Evolutionary conservation across 2,888 invertebrate genomes (phyloP).

Genomic region (Sesia bembeciformis): DNA sequence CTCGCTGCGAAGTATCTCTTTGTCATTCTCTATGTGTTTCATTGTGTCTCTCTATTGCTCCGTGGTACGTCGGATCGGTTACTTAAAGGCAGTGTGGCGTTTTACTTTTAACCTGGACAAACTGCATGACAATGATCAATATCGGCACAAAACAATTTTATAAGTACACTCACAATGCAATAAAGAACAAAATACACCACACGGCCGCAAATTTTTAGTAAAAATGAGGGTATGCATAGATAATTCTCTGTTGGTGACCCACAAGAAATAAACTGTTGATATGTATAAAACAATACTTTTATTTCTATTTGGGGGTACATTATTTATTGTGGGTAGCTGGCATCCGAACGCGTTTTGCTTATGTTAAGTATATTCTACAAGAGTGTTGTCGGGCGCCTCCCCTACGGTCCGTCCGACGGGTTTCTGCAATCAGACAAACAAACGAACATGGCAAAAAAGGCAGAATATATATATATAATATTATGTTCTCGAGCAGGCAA

Average conservation of each 20-base stretch:
- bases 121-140: constrained; percentile 50
- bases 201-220: constrained; percentile 32
- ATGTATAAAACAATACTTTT: neutral
- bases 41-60: constrained; percentile 45
- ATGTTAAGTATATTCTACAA: constrained; percentile 42
- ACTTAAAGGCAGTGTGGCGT: constrained; percentile 66
- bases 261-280: constrained; percentile 43
- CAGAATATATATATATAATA: constrained; percentile 20
- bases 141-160: constrained; percentile 35
- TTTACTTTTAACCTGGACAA: constrained; percentile 65
- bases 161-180: constrained; percentile 15
- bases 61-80: constrained; percentile 42
- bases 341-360: constrained; percentile 25
- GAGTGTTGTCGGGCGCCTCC: constrained; percentile 34
- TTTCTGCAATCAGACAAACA: constrained; percentile 68
- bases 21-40: constrained; percentile 20
- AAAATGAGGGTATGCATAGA: constrained; percentile 13
- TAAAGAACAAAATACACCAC: constrained; percentile 35
- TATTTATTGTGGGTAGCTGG: constrained; percentile 36
- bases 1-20: constrained; percentile 43
- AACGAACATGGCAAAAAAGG: constrained; percentile 64
- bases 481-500: constrained; percentile 39
- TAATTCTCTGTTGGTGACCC: constrained; percentile 30
- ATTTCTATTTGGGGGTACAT: constrained; percentile 4
- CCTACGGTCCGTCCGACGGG: constrained; percentile 28